Percentiles rank a stretch among this genome's conserved stretches.
Conservation (phyloP, 2,888 invertebrate genomes). For the Peribatodes rhomboidaria region DNA sequence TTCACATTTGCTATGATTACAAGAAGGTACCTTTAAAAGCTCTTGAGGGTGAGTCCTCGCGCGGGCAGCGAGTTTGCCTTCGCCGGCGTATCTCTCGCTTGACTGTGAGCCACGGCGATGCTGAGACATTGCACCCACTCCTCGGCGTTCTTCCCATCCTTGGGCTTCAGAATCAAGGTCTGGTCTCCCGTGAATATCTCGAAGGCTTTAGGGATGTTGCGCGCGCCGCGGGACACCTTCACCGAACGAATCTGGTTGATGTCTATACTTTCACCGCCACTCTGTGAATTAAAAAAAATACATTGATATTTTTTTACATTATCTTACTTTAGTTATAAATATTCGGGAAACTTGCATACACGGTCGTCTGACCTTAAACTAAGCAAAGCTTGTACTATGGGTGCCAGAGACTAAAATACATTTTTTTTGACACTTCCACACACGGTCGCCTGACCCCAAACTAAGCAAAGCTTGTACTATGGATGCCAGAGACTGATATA, state of each 20-base stretch:
- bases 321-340: too few species aligned
- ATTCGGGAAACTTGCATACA: too few species aligned
- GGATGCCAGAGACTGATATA: too few species aligned
- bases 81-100: constrained; percentile 87
- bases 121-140: constrained; percentile 98
- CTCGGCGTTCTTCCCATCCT: constrained; percentile 97
- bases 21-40: constrained; percentile 60
- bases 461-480: too few species aligned
- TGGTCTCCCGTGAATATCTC: constrained; percentile 98
- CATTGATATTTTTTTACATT: too few species aligned
- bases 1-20: background rate
- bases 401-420: too few species aligned
- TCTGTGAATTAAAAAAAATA: constrained; percentile 81
- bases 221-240: constrained; percentile 95
- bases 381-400: too few species aligned
- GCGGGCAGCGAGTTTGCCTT: constrained; percentile 84
- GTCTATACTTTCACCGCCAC: constrained; percentile 94
- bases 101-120: constrained; percentile 96
- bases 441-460: too few species aligned
- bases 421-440: too few species aligned
- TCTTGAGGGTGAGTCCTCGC: constrained; percentile 80
- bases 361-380: too few species aligned
- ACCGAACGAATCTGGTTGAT: constrained; percentile 97
- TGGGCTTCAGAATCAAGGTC: constrained; percentile 96
- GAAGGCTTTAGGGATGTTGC: constrained; percentile 98